Percentiles rank a stretch among this genome's conserved stretches.
These are phyloP conservation scores for Rallus limicola DNA, from an alignment of 2,113 vertebrate genomes.

Conservation along the genomic window DNA sequence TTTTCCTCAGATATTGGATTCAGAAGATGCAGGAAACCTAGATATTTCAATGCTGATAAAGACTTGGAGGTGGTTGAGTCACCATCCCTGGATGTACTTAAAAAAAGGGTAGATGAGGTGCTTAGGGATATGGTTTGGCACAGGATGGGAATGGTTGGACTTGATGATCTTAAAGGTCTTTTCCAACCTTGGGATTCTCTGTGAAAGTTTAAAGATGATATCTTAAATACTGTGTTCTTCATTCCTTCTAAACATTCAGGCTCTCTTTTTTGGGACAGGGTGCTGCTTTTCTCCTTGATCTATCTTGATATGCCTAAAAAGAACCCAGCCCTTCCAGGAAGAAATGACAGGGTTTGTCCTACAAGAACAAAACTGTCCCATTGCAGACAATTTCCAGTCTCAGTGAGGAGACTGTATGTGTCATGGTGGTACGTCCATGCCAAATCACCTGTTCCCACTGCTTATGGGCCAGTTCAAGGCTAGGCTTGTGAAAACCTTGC, in stretches of 20 bases:
- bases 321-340: neutral
- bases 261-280: neutral
- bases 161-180: too few relatives aligned
- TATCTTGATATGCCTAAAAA: neutral
- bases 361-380: neutral
- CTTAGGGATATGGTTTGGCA: too few relatives aligned
- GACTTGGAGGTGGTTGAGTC: too few relatives aligned
- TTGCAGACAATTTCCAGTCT: neutral
- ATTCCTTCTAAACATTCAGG: neutral
- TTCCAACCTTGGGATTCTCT: too few relatives aligned
- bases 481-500: neutral
- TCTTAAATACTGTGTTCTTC: neutral
- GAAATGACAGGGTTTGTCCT: neutral
- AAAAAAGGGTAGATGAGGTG: too few relatives aligned
- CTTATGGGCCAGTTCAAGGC: neutral
- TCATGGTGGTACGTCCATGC: too few relatives aligned
- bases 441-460: neutral
- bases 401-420: neutral
- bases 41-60: neutral
- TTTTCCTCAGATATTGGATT: neutral
- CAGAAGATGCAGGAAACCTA: neutral
- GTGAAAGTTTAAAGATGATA: too few relatives aligned
- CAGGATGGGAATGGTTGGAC: too few relatives aligned
- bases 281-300: neutral
- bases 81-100: too few relatives aligned